Conservation (phyloP, 2,888 invertebrate species). For the Heliconius ismenius region DNA sequence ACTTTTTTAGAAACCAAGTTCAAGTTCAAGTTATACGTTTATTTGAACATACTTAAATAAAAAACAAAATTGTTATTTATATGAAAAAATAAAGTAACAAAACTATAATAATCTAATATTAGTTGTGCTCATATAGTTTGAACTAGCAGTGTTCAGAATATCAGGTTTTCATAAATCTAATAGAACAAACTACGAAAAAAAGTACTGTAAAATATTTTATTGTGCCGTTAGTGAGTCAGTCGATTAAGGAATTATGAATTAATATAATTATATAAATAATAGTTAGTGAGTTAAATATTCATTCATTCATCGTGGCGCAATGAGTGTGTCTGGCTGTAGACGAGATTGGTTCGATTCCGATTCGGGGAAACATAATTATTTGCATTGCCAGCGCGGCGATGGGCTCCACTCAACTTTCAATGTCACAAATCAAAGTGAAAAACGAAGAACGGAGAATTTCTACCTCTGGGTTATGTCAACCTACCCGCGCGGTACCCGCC, state of each 20-base stretch:
- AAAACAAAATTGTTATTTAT: too few species aligned
- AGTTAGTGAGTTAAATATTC: neutral
- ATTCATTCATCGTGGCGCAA: neutral
- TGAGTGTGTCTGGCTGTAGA: neutral
- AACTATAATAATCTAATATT: neutral
- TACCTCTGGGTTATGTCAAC: too few species aligned
- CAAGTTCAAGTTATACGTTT: too few species aligned
- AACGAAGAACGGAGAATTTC: too few species aligned
- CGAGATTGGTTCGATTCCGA: too few species aligned
- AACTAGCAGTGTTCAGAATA: neutral
- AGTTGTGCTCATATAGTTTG: slow-evolving; percentile 12
- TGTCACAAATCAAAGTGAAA: too few species aligned
- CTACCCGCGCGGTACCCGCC: neutral
- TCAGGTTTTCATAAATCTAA: neutral
- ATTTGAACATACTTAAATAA: too few species aligned
- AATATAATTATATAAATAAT: too few species aligned
- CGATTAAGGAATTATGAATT: neutral
- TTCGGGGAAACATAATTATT: too few species aligned
- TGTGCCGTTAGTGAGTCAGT: slow-evolving; percentile 24
- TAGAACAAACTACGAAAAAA: neutral
- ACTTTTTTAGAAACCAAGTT: too few species aligned
- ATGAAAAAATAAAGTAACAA: neutral
- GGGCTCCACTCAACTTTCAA: too few species aligned
- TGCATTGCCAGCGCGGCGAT: too few species aligned
- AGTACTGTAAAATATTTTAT: neutral